A percentile compares a stretch with the other conserved stretches of the same genome.
phyloP scores from a whole-genome alignment of 2,113 vertebrate genomes.

The Microcebus murinus region DNA sequence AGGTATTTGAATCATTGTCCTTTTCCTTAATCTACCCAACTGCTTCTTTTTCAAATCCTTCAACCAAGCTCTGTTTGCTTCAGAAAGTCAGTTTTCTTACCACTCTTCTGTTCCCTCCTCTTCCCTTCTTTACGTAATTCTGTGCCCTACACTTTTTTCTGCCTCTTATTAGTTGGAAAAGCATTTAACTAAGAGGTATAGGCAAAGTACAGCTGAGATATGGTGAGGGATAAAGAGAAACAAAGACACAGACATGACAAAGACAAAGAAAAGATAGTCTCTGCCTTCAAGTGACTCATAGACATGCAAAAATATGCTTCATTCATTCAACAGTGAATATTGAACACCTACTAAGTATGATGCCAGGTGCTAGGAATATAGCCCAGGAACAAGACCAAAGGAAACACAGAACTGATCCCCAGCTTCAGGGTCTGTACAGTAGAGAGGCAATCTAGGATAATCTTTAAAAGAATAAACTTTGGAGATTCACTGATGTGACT shows the following conservation, averaged over 20 bases:
- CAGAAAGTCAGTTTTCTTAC: background rate
- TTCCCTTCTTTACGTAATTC: background rate
- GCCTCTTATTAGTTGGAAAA: background rate
- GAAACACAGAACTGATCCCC: background rate
- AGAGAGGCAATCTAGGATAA: background rate
- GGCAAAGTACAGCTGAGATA: background rate
- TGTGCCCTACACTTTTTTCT: background rate
- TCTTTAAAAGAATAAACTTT: background rate
- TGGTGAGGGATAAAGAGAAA: background rate
- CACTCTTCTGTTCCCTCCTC: rapidly evolving
- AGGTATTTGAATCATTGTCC: background rate
- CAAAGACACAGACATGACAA: background rate
- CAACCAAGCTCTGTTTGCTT: background rate
- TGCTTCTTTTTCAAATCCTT: background rate
- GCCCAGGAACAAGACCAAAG: background rate
- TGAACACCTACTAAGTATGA: background rate
- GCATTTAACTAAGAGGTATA: background rate
- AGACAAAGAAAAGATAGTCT: background rate
- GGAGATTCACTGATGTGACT: background rate
- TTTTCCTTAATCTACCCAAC: background rate
- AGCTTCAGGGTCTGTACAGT: background rate
- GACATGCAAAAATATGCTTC: background rate
- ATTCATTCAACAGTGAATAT: no score
- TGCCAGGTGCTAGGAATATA: background rate
- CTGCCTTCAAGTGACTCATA: background rate